phyloP scores from a whole-genome alignment of 2,113 vertebrate genomes.

The Tachuris rubrigastra region DNA sequence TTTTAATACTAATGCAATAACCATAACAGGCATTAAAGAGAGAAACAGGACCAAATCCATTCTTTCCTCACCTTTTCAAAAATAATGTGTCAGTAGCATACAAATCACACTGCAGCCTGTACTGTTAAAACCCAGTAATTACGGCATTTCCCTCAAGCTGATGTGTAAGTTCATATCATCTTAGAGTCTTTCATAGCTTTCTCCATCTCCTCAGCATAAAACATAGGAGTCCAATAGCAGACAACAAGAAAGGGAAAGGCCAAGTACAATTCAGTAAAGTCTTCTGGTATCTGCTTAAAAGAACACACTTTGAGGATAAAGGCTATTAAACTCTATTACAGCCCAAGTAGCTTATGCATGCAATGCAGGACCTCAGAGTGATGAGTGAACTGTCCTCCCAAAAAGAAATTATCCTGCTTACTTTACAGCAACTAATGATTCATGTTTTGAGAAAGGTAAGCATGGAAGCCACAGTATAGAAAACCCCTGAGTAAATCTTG shows the following conservation, averaged over 20 bases:
- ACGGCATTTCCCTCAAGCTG: neutral
- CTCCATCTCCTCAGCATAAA: neutral
- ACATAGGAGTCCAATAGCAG: neutral
- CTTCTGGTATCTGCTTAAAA: neutral
- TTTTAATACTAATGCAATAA: neutral
- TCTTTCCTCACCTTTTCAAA: neutral
- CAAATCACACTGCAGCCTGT: neutral
- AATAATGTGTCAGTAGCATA: neutral
- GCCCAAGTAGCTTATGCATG: neutral
- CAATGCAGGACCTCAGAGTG: neutral
- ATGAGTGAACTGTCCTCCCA: neutral
- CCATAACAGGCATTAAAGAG: neutral
- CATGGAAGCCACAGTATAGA: neutral
- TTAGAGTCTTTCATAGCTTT: neutral
- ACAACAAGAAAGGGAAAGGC: neutral
- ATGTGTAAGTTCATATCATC: neutral
- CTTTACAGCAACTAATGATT: neutral
- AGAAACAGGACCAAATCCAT: neutral
- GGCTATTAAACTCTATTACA: neutral
- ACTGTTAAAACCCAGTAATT: neutral
- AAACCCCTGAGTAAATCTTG: neutral
- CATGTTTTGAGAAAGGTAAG: neutral
- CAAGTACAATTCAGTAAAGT: neutral
- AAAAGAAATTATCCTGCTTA: neutral
- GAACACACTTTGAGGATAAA: neutral